phyloP scores from a whole-genome alignment of 2,888 invertebrate species.

The Ophion ellenae region DNA sequence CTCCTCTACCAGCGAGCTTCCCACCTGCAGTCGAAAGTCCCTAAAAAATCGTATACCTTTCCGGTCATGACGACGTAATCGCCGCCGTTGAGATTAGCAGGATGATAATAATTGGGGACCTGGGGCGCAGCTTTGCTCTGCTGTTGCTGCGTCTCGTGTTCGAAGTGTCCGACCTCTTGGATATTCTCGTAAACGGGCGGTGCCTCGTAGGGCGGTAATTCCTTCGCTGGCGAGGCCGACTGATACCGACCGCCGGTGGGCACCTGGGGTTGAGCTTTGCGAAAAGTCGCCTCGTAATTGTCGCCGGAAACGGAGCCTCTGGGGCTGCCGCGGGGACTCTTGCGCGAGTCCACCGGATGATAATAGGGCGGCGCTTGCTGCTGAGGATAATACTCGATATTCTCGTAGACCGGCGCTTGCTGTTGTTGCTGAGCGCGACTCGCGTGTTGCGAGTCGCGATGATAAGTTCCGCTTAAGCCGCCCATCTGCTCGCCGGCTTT shows the following conservation, averaged over 20 bases:
- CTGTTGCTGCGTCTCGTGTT: constrained; percentile 69
- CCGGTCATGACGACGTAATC: constrained; percentile 95
- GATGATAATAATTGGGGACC: constrained; percentile 82
- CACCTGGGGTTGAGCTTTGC: constrained; percentile 93
- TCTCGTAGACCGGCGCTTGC: constrained; percentile 90
- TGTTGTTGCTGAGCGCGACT: constrained; percentile 69
- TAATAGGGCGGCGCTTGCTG: constrained; percentile 87
- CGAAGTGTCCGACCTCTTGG: constrained; percentile 84
- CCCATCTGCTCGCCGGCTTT: constrained; percentile 88
- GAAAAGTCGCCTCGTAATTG: constrained; percentile 85
- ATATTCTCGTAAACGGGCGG: constrained; percentile 87
- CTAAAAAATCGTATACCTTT: constrained; percentile 75
- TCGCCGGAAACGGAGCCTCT: constrained; percentile 80
- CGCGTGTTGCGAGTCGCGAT: constrained; percentile 82
- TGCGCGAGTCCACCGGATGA: constrained; percentile 85
- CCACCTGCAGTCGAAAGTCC: not conserved
- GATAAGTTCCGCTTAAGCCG: constrained; percentile 69
- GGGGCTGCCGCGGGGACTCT: constrained; percentile 82
- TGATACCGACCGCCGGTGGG: constrained; percentile 87
- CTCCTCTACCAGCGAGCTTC: no score
- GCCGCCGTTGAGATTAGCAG: constrained; percentile 89
- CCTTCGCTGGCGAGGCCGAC: constrained; percentile 85
- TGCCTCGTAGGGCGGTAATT: constrained; percentile 85
- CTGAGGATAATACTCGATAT: constrained; percentile 91
- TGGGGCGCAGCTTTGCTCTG: constrained; percentile 84